A percentile compares a stretch with the other conserved stretches of the same genome.
Conservation (phyloP, 2,113 vertebrate genomes). For the Lycocorax pyrrhopterus region DNA sequence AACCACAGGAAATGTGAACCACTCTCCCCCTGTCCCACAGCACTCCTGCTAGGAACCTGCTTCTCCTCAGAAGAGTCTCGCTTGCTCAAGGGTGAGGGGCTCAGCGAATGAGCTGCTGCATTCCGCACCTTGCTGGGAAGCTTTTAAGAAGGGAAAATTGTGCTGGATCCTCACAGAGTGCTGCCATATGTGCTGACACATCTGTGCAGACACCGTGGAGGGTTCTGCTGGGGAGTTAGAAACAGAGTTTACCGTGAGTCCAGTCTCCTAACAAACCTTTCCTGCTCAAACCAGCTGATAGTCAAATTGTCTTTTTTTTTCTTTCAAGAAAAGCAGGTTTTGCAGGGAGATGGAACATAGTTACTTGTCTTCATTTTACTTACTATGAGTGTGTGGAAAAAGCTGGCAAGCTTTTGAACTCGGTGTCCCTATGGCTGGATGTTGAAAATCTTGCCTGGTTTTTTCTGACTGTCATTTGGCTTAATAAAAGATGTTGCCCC, state of each 20-base stretch:
- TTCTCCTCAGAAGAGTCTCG: background rate
- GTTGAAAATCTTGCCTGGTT: background rate
- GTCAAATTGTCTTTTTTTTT: background rate
- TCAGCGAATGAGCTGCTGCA: background rate
- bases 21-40: background rate
- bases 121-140: background rate
- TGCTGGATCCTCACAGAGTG: background rate
- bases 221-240: background rate
- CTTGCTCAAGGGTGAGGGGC: background rate
- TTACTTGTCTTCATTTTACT: background rate
- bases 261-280: background rate
- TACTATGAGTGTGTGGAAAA: background rate
- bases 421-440: background rate
- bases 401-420: background rate
- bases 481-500: background rate
- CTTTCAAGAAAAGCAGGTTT: background rate
- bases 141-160: background rate
- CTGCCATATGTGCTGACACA: fast-evolving
- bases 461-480: background rate
- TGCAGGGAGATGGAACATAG: background rate
- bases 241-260: background rate
- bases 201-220: background rate
- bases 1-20: background rate
- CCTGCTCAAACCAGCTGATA: background rate
- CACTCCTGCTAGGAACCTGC: background rate